phyloP scores from a whole-genome alignment of 2,113 vertebrate genomes.

The Oophaga pumilio region DNA sequence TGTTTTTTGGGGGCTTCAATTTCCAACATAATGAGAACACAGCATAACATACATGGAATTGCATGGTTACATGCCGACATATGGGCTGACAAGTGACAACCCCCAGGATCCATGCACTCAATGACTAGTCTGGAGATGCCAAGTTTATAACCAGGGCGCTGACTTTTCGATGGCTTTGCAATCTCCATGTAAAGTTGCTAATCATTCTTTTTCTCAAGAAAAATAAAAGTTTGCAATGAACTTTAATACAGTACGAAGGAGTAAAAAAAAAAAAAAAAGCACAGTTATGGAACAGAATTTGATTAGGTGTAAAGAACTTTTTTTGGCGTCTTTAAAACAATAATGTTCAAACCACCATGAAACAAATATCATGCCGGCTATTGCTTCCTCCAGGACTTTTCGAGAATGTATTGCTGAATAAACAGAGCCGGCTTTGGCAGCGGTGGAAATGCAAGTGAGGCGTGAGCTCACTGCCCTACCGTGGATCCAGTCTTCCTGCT shows the following conservation, averaged over 20 bases:
- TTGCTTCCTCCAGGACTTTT: constrained; percentile 53
- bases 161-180: constrained; percentile 2
- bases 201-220: constrained; percentile 1
- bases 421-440: constrained; percentile 47
- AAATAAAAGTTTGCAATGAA: constrained; percentile 37
- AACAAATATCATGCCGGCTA: constrained; percentile 52
- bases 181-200: neutral
- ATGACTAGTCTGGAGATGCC: neutral
- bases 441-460: constrained; percentile 42
- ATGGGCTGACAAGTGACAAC: neutral
- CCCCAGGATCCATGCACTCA: neutral
- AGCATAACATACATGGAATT: no score
- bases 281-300: constrained; percentile 36
- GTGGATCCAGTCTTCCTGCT: constrained; percentile 50
- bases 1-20: no score
- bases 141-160: neutral
- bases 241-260: constrained; percentile 20
- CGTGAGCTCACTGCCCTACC: constrained; percentile 46
- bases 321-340: constrained; percentile 54
- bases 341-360: constrained; percentile 58
- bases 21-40: no score
- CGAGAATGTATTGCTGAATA: constrained; percentile 50
- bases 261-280: neutral
- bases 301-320: constrained; percentile 52
- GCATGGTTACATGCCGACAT: no score